A percentile compares a stretch with the other conserved stretches of the same genome.
Evolutionary conservation across 2,888 invertebrate genomes (phyloP).

Genomic region (Eristalis intricaria): DNA sequence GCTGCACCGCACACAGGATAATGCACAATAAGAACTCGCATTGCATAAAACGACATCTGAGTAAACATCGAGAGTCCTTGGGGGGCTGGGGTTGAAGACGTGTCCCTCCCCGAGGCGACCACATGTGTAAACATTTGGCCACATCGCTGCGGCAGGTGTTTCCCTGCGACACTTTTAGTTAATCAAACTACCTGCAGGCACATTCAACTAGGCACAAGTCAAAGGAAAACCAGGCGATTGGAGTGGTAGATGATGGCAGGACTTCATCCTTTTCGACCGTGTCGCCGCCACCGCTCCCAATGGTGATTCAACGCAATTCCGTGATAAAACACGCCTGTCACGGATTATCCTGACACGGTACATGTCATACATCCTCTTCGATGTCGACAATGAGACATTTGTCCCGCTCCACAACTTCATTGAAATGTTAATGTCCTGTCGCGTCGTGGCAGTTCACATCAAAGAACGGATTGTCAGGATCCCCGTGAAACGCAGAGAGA

Average conservation of each 20-base stretch:
- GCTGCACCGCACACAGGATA: conserved; percentile 1
- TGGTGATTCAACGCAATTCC: conserved; percentile 59
- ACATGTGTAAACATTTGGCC: conserved; percentile 7
- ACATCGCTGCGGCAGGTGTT: background rate
- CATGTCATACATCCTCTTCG: conserved; percentile 26
- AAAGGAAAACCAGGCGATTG: conserved; percentile 6
- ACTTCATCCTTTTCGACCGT: conserved; percentile 43
- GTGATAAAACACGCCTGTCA: conserved; percentile 49
- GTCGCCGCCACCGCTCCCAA: conserved; percentile 20
- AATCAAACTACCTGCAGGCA: conserved; percentile 47
- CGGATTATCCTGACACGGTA: conserved; percentile 54
- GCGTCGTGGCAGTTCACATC: conserved; percentile 44
- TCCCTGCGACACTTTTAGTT: conserved; percentile 4
- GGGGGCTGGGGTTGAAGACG: background rate
- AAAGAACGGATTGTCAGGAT: conserved; percentile 61
- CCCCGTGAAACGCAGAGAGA: conserved; percentile 36
- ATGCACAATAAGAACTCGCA: conserved; percentile 25
- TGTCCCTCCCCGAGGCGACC: background rate
- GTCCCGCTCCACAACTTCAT: conserved; percentile 1
- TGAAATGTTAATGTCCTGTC: conserved; percentile 63
- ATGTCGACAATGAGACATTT: conserved; percentile 10
- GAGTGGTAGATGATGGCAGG: background rate
- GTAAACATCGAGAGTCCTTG: conserved; percentile 34
- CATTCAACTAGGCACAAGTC: conserved; percentile 28
- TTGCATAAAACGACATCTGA: conserved; percentile 62